Conservation (phyloP, 2,113 vertebrate species). For the Larimichthys crocea region DNA sequence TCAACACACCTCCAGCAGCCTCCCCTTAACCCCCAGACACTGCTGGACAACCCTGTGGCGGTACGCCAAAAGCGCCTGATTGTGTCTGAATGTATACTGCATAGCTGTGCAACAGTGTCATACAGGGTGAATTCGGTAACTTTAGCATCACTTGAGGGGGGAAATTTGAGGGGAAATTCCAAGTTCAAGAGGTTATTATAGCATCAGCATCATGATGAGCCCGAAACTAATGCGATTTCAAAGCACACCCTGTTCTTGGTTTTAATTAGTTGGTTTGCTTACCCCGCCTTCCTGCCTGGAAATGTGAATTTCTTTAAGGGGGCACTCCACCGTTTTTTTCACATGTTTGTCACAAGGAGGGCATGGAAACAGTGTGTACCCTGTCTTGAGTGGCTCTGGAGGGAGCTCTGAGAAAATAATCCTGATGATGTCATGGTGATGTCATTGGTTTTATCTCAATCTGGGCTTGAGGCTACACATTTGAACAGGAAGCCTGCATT, state of each 20-base stretch:
- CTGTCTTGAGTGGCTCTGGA: neutral
- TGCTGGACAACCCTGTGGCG: too few species aligned
- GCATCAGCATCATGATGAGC: neutral
- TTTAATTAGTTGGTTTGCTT: neutral
- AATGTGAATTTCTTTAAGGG: neutral
- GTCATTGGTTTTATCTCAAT: neutral
- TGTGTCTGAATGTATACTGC: too few species aligned
- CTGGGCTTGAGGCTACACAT: neutral
- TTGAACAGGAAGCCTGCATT: neutral
- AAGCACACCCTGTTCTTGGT: slow-evolving; percentile 1
- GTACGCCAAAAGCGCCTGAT: too few species aligned
- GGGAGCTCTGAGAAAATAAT: neutral
- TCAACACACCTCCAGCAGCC: too few species aligned
- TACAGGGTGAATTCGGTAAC: neutral
- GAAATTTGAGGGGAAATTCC: slow-evolving; percentile 2
- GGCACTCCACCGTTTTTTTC: neutral
- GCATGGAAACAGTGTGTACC: too few species aligned
- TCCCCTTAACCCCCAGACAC: too few species aligned
- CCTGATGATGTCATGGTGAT: neutral
- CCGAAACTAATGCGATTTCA: neutral
- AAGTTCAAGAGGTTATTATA: neutral
- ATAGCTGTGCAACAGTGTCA: neutral
- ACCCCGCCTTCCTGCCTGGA: neutral
- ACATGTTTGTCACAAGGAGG: neutral
- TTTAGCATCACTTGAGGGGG: neutral